phyloP scores from a whole-genome alignment of 2,888 invertebrate species.

The Sesamia inferens region DNA sequence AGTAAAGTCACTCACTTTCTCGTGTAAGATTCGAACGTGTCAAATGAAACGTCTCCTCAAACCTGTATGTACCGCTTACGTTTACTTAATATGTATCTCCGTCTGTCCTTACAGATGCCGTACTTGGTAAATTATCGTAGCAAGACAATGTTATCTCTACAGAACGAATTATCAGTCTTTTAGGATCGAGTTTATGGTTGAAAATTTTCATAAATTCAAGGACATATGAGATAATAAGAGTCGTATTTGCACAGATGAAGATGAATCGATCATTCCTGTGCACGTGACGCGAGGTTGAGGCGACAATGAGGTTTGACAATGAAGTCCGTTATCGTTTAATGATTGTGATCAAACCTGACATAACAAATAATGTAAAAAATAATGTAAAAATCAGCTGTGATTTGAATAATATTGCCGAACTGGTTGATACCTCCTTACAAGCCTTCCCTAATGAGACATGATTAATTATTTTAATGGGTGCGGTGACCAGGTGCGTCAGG shows the following conservation, averaged over 20 bases:
- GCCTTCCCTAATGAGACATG: background rate
- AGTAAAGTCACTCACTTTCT: slow-evolving; percentile 47
- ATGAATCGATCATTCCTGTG: slow-evolving; percentile 41
- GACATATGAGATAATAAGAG: slow-evolving; percentile 27
- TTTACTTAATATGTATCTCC: slow-evolving; percentile 24
- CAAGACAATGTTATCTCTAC: slow-evolving; percentile 22
- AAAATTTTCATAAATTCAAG: slow-evolving; percentile 27
- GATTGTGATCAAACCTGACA: slow-evolving; percentile 2
- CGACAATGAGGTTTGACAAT: slow-evolving; percentile 26
- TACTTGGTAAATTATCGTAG: slow-evolving; percentile 34
- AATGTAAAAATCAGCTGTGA: background rate
- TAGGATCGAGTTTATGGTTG: background rate
- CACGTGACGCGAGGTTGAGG: slow-evolving; percentile 44
- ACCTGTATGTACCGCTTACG: slow-evolving; percentile 13
- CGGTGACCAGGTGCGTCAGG: background rate
- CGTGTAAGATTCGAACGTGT: slow-evolving; percentile 16
- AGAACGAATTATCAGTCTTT: background rate
- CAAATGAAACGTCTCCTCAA: slow-evolving; percentile 30
- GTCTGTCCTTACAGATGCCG: slow-evolving; percentile 4
- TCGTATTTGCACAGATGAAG: slow-evolving; percentile 36
- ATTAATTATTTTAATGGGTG: background rate
- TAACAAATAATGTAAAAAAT: background rate
- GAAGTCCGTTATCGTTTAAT: slow-evolving; percentile 29
- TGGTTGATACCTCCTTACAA: background rate
- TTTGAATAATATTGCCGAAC: background rate